Percentiles rank a stretch among this genome's conserved stretches.
Evolutionary conservation across 1,140 invertebrate genomes (phyloP).

Genomic region (Anthonomus grandis): DNA sequence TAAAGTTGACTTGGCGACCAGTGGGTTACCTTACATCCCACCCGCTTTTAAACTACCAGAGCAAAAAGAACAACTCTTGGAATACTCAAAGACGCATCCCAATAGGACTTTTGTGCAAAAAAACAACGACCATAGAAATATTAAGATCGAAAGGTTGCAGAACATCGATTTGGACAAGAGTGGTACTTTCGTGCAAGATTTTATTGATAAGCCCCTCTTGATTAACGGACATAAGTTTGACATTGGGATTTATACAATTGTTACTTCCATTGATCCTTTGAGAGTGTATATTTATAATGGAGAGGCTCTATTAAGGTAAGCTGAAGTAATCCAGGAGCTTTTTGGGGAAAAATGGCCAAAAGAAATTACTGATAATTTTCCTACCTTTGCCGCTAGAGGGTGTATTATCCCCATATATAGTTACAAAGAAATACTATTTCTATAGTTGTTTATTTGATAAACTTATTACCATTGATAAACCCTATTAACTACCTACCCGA

Average conservation of each 20-base stretch:
- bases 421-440: too few relatives aligned
- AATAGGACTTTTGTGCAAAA: conserved; percentile 85
- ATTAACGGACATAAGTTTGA: conserved; percentile 93
- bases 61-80: conserved; percentile 67
- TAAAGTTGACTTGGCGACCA: conserved; percentile 87
- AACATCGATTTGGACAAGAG: conserved; percentile 70
- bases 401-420: too few relatives aligned
- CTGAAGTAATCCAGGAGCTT: neutral
- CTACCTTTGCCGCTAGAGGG: neutral
- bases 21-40: conserved; percentile 73
- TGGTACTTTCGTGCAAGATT: conserved; percentile 90
- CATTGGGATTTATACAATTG: conserved; percentile 90
- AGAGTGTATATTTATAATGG: conserved; percentile 86
- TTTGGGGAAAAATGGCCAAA: neutral
- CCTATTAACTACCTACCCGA: too few relatives aligned
- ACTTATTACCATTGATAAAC: too few relatives aligned
- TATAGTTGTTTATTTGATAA: too few relatives aligned
- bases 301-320: conserved; percentile 80
- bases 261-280: conserved; percentile 89
- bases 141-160: conserved; percentile 68
- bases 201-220: conserved; percentile 75
- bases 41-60: conserved; percentile 84
- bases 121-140: conserved; percentile 87
- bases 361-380: neutral
- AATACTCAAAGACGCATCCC: conserved; percentile 67